Percentiles rank a stretch among this genome's conserved stretches.
Conservation (phyloP, 2,797 vertebrate species). For the Halcyon badia region DNA sequence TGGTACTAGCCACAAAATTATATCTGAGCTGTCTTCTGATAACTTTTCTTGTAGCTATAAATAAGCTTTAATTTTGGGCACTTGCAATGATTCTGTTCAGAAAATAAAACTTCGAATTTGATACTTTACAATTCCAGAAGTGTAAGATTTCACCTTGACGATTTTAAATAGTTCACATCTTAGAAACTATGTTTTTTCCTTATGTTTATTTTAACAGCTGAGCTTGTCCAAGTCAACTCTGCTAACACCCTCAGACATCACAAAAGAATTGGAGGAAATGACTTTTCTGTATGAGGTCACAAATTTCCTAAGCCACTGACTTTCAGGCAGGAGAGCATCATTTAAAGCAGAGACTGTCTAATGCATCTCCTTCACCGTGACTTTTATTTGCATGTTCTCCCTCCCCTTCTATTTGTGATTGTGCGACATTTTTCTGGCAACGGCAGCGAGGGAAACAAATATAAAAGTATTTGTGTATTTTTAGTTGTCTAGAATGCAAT, state of each 20-base stretch:
- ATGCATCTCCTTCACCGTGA: neutral
- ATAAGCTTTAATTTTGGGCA: neutral
- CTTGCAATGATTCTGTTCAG: neutral
- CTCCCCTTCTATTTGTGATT: neutral
- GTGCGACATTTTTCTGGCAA: slow-evolving; percentile 34
- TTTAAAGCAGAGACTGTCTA: neutral
- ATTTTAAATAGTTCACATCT: neutral
- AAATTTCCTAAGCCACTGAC: neutral
- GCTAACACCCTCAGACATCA: neutral
- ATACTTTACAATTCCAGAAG: neutral
- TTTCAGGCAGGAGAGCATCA: neutral
- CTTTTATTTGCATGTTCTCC: neutral
- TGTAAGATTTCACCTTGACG: neutral
- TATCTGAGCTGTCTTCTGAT: neutral
- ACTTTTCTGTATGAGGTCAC: neutral
- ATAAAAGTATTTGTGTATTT: slow-evolving; percentile 66
- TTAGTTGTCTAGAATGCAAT: slow-evolving; percentile 67
- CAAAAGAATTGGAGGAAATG: neutral
- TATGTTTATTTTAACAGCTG: neutral
- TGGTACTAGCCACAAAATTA: neutral
- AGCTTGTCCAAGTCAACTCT: neutral
- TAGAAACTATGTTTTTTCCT: neutral
- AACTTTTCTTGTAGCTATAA: neutral
- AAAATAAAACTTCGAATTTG: neutral
- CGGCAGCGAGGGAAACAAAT: slow-evolving; percentile 21